Conservation (phyloP, 2,113 vertebrate species). For the Sterna hirundo region DNA sequence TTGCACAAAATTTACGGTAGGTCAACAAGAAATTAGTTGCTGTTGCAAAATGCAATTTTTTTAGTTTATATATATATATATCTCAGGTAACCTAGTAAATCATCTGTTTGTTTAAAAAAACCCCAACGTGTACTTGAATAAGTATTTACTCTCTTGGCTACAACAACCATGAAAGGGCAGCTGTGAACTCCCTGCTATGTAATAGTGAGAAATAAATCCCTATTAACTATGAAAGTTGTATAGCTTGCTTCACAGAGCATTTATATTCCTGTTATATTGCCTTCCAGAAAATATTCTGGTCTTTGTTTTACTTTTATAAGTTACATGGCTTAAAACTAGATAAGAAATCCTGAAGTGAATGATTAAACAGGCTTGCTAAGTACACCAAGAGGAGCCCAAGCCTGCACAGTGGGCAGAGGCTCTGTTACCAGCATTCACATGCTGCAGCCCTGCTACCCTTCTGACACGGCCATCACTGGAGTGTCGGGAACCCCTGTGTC, state of each 20-base stretch:
- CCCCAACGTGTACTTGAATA: neutral
- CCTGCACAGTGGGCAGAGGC: rapidly evolving
- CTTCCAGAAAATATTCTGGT: neutral
- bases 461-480: rapidly evolving
- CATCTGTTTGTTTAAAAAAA: neutral
- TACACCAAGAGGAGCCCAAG: neutral
- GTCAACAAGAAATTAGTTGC: neutral
- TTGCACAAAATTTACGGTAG: neutral
- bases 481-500: neutral
- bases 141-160: neutral
- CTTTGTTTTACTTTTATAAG: neutral
- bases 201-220: neutral
- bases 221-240: neutral
- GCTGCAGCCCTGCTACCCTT: neutral
- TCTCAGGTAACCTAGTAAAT: neutral
- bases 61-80: neutral
- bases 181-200: neutral
- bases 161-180: neutral
- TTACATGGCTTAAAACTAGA: neutral
- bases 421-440: rapidly evolving
- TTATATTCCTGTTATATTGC: neutral
- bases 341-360: neutral
- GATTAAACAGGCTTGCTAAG: neutral
- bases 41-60: neutral
- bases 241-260: neutral